These are phyloP conservation scores for Bujurquina vittata DNA, from an alignment of 2,113 vertebrate genomes.

Conservation along the genomic window DNA sequence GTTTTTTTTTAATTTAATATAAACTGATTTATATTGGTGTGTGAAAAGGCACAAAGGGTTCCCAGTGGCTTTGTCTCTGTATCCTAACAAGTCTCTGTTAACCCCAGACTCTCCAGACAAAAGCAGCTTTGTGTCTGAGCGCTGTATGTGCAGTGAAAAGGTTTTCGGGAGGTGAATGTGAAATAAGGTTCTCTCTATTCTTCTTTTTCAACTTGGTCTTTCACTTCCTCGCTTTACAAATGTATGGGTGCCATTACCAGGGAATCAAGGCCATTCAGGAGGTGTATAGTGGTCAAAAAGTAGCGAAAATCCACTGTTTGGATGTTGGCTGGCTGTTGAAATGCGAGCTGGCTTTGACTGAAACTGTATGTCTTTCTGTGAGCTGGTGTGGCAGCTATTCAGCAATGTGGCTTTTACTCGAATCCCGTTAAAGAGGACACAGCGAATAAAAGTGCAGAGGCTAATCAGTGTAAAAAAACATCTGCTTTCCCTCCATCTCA, in stretches of 20 bases:
- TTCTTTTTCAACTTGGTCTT: constrained; percentile 55
- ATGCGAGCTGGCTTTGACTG: constrained; percentile 51
- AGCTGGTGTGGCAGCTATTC: constrained; percentile 48
- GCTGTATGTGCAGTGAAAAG: constrained; percentile 63
- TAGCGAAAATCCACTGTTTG: constrained; percentile 68
- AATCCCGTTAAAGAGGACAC: constrained; percentile 37
- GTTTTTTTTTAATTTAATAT: background rate
- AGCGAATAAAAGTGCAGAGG: constrained; percentile 17
- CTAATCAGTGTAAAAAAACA: constrained; percentile 8
- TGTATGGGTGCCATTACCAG: constrained; percentile 53
- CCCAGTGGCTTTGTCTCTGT: constrained; percentile 40
- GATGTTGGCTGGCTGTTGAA: constrained; percentile 62
- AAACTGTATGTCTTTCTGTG: constrained; percentile 44
- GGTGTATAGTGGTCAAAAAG: constrained; percentile 64
- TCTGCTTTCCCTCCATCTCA: background rate
- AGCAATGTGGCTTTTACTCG: constrained; percentile 51
- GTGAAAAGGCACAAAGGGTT: constrained; percentile 13
- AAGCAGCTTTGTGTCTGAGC: constrained; percentile 66
- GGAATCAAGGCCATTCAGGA: constrained; percentile 62
- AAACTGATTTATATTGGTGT: constrained; percentile 13
- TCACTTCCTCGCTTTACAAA: constrained; percentile 69
- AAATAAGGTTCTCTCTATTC: constrained; percentile 68
- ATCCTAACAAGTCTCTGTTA: constrained; percentile 55
- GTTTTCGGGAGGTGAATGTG: constrained; percentile 69
- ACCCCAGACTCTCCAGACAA: constrained; percentile 63